phyloP scores from a whole-genome alignment of 1,140 invertebrate species.

The Pseudomyrmex sp. region DNA sequence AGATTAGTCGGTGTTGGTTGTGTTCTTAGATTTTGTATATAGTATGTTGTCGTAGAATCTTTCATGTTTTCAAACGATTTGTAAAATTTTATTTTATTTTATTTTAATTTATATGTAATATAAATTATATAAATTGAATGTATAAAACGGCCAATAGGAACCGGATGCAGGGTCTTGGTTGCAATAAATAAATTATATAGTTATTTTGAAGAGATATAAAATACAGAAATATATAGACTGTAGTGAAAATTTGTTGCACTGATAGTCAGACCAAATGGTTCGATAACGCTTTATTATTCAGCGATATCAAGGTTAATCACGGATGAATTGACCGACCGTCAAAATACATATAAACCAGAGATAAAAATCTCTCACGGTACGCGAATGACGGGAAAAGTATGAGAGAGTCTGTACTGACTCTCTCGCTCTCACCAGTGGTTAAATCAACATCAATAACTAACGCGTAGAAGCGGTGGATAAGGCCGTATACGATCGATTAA shows the following conservation, averaged over 20 bases:
- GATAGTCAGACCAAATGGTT: not conserved
- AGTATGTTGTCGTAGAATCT: not conserved
- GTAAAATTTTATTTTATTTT: not conserved
- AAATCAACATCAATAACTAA: conserved; percentile 61
- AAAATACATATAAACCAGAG: not conserved
- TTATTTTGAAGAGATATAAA: too few species aligned
- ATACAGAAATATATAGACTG: too few species aligned
- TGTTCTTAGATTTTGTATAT: not conserved
- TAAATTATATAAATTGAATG: too few species aligned
- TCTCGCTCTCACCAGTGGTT: not conserved
- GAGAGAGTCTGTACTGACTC: conserved; percentile 48
- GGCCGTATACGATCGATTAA: conserved; percentile 66
- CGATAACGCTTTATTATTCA: not conserved
- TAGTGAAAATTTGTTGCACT: not conserved
- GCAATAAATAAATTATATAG: too few species aligned
- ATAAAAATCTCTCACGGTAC: conserved; percentile 50
- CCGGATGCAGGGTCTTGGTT: too few species aligned
- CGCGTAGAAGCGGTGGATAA: conserved; percentile 44
- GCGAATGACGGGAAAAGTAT: conserved; percentile 54
- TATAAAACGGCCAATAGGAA: too few species aligned
- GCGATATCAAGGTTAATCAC: conserved; percentile 23
- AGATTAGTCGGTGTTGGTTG: not conserved
- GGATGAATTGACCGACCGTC: conserved; percentile 10
- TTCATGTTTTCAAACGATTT: not conserved
- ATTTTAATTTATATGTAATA: too few species aligned